Conservation (phyloP, 2,113 vertebrate genomes). For the Rhabdornis inornatus region DNA sequence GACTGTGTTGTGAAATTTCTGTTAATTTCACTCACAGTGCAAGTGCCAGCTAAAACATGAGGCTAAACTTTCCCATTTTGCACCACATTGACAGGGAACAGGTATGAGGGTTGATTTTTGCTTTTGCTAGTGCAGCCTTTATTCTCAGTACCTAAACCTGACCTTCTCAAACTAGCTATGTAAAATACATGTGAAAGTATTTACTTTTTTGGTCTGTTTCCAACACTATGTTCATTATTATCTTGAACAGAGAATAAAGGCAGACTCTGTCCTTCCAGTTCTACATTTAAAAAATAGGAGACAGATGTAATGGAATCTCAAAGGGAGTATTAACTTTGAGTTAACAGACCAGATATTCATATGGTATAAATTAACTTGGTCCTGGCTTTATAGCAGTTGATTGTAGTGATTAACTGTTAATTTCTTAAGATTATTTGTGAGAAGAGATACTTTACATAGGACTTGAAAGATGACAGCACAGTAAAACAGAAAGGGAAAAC, state of each 20-base stretch:
- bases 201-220: neutral
- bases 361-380: neutral
- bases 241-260: neutral
- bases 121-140: neutral
- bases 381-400: neutral
- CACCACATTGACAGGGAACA: rapidly evolving
- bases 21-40: neutral
- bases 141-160: neutral
- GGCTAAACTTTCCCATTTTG: neutral
- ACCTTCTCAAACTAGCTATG: neutral
- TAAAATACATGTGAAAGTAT: neutral
- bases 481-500: neutral
- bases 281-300: neutral
- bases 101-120: neutral
- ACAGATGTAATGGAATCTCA: conserved; percentile 4
- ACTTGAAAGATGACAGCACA: neutral
- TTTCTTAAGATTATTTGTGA: neutral
- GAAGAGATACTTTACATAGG: neutral
- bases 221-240: neutral
- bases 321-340: neutral
- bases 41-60: neutral
- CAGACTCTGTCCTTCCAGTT: neutral
- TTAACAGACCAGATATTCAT: neutral
- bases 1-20: neutral
- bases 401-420: neutral